Base-by-base conservation (phyloP, 2,888 invertebrate species). In the Megalurothrips usitatus region DNA sequence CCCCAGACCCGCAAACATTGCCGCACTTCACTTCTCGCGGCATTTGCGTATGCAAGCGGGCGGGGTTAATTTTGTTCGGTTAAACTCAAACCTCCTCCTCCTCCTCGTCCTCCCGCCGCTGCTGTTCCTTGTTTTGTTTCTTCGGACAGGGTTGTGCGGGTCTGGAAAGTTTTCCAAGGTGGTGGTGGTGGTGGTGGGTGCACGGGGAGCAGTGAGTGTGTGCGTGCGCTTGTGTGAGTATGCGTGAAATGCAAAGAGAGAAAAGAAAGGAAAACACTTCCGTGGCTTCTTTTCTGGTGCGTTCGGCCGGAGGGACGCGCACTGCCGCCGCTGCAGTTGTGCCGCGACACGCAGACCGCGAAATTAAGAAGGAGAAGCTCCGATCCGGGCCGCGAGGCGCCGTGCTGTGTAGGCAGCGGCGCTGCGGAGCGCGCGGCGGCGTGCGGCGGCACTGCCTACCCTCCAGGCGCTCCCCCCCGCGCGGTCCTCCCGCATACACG, bases 31-130 rank as follows among this genome's bases (percentile, higher is more conserved):
- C 58, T 58, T 58, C 58, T 58, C 19, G 19, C 6, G 12, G 68
- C 68, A 26, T 75, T 75, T 75, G 68, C 68, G 68, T 75, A 75
- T 75, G 68, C 68, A 75, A 75, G 68, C 68, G 26, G 68, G 68
- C 68, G 23, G 26, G 23, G 68, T 75, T 75, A 75, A 75, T 75
- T 75, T 75, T 75, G 68, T 75, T 75, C 68, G 68, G 68, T 75
- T 75, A 26, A 75, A 75, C 68, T 75, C 68, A 75, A 75, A n/a
- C 68, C 68, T 11, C 9, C 63, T 17, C n/a, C 63, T n/a, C n/a
- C 63, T n/a, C 10, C 63, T 63, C n/a, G 12, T 23, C 10, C 23
- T 23, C n/a, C 63, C 9, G 1, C 68, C 10, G 6, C 58, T 58
- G 14, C 58, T 58, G 58, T 17, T 58, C 19, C 14, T 58, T 17